phyloP scores from a whole-genome alignment of 2,113 vertebrate species.

The Indri indri region DNA sequence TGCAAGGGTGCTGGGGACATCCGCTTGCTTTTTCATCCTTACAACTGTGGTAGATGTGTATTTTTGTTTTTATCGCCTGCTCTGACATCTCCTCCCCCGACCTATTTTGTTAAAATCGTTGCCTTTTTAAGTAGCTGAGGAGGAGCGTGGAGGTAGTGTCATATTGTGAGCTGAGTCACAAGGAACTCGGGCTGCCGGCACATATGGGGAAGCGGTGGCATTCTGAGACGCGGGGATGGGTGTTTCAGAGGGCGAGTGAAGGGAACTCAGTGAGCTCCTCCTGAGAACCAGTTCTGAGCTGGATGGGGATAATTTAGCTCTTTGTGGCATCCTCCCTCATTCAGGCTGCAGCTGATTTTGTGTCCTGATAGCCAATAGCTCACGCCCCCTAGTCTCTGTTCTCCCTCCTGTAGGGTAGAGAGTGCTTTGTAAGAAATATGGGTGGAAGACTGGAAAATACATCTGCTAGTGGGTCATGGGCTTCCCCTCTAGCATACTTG shows the following conservation, averaged over 20 bases:
- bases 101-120: background rate
- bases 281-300: background rate
- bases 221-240: background rate
- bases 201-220: background rate
- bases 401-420: background rate
- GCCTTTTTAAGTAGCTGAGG: background rate
- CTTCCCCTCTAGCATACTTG: background rate
- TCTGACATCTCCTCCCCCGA: background rate
- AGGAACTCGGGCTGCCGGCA: background rate
- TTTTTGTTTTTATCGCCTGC: background rate
- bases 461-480: background rate
- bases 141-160: background rate
- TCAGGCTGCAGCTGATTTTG: background rate
- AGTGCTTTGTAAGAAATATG: background rate
- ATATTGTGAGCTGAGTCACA: background rate
- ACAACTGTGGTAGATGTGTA: no score
- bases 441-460: background rate
- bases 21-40: background rate
- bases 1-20: background rate
- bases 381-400: background rate
- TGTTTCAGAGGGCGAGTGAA: background rate
- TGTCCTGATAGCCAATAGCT: background rate
- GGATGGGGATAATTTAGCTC: background rate
- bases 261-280: background rate
- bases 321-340: background rate